Conservation (phyloP, 2,113 vertebrate genomes). For the Picathartes gymnocephalus region DNA sequence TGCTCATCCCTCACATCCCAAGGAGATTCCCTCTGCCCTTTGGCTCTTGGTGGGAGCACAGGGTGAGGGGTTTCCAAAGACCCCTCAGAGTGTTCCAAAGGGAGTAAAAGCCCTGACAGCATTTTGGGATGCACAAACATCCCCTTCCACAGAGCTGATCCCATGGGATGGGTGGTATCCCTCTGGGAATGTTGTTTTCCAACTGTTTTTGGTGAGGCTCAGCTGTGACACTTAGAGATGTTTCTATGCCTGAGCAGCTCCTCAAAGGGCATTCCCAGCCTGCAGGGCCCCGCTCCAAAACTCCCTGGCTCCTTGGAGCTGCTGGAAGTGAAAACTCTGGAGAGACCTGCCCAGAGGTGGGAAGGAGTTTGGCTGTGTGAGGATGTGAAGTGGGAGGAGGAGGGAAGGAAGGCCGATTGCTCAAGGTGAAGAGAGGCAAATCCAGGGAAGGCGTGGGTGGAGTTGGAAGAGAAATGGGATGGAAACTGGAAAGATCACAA, state of each 20-base stretch:
- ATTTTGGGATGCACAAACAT: accelerated
- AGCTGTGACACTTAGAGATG: accelerated
- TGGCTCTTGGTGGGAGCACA: accelerated
- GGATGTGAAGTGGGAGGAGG: neutral
- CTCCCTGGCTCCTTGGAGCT: neutral
- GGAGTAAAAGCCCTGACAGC: neutral
- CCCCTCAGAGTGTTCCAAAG: neutral
- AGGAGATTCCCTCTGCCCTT: neutral
- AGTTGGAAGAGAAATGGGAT: neutral
- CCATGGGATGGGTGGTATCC: neutral
- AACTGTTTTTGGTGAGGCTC: neutral
- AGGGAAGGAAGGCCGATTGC: neutral
- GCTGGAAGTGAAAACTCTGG: neutral
- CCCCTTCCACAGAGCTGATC: no score
- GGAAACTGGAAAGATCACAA: neutral
- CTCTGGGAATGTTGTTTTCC: neutral
- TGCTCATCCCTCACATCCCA: accelerated
- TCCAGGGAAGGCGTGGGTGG: neutral
- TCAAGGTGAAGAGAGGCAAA: neutral
- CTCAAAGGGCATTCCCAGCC: neutral
- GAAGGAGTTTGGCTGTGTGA: neutral
- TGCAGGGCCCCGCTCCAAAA: neutral
- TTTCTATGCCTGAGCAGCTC: neutral
- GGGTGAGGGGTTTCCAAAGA: accelerated
- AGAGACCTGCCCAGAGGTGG: neutral